These are phyloP conservation scores for Origma solitaria DNA, from an alignment of 2,113 vertebrate genomes.

Conservation along the genomic window DNA sequence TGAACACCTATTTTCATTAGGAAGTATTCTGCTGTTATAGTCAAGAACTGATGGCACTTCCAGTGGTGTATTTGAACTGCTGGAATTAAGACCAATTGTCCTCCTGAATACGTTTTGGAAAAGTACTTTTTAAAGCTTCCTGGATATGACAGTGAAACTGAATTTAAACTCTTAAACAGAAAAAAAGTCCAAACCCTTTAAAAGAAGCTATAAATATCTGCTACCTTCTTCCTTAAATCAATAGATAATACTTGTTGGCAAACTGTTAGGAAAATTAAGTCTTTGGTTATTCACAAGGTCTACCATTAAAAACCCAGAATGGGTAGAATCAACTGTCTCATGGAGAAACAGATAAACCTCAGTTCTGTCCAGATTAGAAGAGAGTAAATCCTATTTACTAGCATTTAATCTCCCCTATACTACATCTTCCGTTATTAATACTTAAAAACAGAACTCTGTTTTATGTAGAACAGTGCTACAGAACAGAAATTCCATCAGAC, in stretches of 20 bases:
- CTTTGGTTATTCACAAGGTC: not conserved
- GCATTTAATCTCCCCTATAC: not conserved
- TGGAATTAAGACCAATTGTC: not conserved
- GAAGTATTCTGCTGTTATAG: not conserved
- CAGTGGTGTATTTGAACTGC: not conserved
- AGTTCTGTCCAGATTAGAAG: not conserved
- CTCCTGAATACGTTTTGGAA: not conserved
- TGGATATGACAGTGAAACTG: not conserved
- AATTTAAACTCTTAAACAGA: not conserved
- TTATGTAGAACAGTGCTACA: not conserved
- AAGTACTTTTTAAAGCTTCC: not conserved
- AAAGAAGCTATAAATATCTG: not conserved
- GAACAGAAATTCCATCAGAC: not conserved
- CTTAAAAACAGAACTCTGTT: not conserved
- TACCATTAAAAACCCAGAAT: not conserved
- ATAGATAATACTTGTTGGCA: not conserved
- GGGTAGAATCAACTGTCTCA: not conserved
- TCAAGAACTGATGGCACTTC: not conserved
- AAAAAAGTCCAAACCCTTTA: not conserved
- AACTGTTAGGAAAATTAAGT: not conserved
- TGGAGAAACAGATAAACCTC: not conserved
- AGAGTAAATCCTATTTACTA: not conserved
- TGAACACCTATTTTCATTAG: not conserved
- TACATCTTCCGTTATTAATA: not conserved
- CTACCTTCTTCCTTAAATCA: not conserved